A percentile compares a stretch with the other conserved stretches of the same genome.
These are phyloP conservation scores for Caenorhabditis tropicalis DNA, from an alignment of 1,140 invertebrate species.

Conservation along the genomic window DNA sequence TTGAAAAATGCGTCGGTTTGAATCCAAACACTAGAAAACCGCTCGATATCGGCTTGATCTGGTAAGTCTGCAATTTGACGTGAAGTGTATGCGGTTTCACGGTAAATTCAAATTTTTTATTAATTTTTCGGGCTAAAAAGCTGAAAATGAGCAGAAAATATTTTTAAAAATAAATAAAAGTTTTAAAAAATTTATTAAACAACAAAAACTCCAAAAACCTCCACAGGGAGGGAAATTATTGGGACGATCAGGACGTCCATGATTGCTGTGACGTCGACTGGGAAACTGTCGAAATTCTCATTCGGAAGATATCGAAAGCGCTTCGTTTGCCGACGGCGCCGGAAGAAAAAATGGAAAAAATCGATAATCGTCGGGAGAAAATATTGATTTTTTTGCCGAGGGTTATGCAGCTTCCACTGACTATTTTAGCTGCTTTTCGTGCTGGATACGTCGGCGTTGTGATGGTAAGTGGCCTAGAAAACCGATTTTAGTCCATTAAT, in stretches of 20 bases:
- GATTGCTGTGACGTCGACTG: slow-evolving; percentile 82
- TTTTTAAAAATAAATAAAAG: no score
- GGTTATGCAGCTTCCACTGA: slow-evolving; percentile 31
- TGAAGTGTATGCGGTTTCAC: no score
- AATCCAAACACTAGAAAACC: not conserved
- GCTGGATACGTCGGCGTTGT: not conserved
- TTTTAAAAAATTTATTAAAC: no score
- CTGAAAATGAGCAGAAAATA: no score
- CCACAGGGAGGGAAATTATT: slow-evolving; percentile 57
- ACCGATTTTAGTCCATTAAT: no score
- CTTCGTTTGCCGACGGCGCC: slow-evolving; percentile 77
- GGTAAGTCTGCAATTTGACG: not conserved
- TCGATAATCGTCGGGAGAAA: slow-evolving; percentile 77
- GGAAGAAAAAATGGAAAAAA: slow-evolving; percentile 82
- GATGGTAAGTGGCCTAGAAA: slow-evolving; percentile 40
- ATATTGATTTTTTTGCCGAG: slow-evolving; percentile 31
- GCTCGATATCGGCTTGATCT: not conserved
- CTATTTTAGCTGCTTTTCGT: slow-evolving; percentile 7
- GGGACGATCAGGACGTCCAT: slow-evolving; percentile 54
- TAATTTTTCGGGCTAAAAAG: no score
- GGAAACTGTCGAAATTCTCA: slow-evolving; percentile 94
- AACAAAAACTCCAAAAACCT: no score
- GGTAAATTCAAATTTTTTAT: no score
- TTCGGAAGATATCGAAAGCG: slow-evolving; percentile 89
- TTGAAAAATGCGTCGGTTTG: not conserved